These are phyloP conservation scores for Xenopus borealis DNA, from an alignment of 2,113 vertebrate species.

Conservation along the genomic window DNA sequence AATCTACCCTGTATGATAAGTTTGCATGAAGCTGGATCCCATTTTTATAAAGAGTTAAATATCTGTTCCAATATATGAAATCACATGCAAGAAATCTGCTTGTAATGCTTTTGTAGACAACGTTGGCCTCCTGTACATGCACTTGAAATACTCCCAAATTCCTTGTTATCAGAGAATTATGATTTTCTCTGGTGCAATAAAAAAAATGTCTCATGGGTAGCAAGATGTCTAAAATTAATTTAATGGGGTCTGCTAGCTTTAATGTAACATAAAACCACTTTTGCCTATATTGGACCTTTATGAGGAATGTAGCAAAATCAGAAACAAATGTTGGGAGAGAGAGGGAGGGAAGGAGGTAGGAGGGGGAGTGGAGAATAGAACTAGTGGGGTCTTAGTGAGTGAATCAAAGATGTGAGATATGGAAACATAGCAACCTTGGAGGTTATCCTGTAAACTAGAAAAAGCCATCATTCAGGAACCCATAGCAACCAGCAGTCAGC, in stretches of 20 bases:
- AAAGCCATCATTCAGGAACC: too few species aligned
- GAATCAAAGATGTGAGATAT: too few species aligned
- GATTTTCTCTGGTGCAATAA: conserved; percentile 7
- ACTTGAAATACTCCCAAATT: neutral
- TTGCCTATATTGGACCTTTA: conserved; percentile 16
- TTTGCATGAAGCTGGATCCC: too few species aligned
- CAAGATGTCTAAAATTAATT: conserved; percentile 35
- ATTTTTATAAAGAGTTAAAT: neutral
- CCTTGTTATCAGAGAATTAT: conserved; percentile 17
- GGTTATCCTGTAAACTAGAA: too few species aligned
- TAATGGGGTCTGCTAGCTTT: conserved; percentile 21
- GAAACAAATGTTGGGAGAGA: conserved; percentile 22
- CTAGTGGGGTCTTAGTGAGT: too few species aligned
- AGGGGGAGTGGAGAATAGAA: too few species aligned
- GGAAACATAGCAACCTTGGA: too few species aligned
- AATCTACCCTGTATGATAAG: too few species aligned
- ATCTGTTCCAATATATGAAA: too few species aligned
- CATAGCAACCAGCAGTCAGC: too few species aligned
- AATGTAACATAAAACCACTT: conserved; percentile 25
- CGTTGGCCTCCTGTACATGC: neutral
- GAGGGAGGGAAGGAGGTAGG: neutral
- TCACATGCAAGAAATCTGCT: neutral
- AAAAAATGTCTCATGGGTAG: conserved; percentile 18
- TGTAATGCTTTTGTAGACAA: conserved; percentile 2
- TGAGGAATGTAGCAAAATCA: conserved; percentile 32